A percentile compares a stretch with the other conserved stretches of the same genome.
These are phyloP conservation scores for Cerceris rybyensis DNA, from an alignment of 2,888 invertebrate genomes.

Conservation along the genomic window DNA sequence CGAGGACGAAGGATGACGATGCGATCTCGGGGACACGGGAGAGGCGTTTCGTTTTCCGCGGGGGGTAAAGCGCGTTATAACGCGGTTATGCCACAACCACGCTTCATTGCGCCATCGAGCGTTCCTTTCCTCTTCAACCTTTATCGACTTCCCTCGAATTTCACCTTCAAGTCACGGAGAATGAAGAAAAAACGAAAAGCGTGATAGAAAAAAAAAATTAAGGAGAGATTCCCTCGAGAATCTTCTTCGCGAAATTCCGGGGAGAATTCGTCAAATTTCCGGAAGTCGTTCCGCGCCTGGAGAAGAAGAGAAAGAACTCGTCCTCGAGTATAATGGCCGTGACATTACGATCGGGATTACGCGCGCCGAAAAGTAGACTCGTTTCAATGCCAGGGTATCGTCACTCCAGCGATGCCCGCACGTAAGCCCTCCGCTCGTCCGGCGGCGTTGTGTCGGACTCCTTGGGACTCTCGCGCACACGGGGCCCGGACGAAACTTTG, in stretches of 20 bases:
- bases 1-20: conserved; percentile 69
- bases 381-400: conserved; percentile 61
- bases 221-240: too few species aligned
- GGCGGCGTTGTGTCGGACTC: conserved; percentile 17
- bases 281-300: not conserved
- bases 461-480: conserved; percentile 1
- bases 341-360: conserved; percentile 66
- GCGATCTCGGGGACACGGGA: conserved; percentile 74
- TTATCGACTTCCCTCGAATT: too few species aligned
- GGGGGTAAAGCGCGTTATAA: conserved; percentile 70
- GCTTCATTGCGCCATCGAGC: conserved; percentile 47
- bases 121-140: conserved; percentile 19
- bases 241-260: too few species aligned
- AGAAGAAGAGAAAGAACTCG: not conserved
- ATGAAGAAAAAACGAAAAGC: conserved; percentile 12
- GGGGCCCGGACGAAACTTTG: conserved; percentile 61
- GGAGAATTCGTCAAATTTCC: too few species aligned
- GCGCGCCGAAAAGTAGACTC: conserved; percentile 64
- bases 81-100: conserved; percentile 51
- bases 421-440: conserved; percentile 16
- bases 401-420: conserved; percentile 48
- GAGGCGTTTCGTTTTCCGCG: conserved; percentile 78
- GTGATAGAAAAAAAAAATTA: not conserved
- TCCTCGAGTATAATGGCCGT: conserved; percentile 53
- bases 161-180: conserved; percentile 1